Evolutionary conservation across 2,113 vertebrate genomes (phyloP).

Genomic region (Casuarius casuarius): DNA sequence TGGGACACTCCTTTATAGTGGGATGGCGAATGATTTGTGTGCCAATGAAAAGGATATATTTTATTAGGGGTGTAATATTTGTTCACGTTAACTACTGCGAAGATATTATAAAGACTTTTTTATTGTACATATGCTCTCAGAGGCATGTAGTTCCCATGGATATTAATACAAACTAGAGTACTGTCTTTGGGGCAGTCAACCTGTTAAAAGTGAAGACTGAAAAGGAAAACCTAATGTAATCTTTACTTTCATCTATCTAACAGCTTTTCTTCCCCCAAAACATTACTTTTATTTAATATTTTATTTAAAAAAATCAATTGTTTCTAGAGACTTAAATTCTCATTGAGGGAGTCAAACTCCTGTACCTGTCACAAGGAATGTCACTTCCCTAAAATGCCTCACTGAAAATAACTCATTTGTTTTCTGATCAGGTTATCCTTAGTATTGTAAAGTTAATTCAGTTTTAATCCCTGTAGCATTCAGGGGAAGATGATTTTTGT

Average conservation of each 20-base stretch:
- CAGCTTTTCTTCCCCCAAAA: background rate
- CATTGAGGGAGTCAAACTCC: background rate
- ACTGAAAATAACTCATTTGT: background rate
- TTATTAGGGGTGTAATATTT: conserved; percentile 75
- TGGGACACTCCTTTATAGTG: conserved; percentile 58
- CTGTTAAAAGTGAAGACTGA: background rate
- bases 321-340: background rate
- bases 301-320: background rate
- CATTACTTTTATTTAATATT: background rate
- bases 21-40: conserved; percentile 70
- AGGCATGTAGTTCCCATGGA: background rate
- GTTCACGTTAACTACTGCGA: conserved; percentile 62
- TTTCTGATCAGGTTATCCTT: background rate
- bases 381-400: background rate
- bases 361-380: background rate
- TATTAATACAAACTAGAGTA: background rate
- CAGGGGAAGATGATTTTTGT: background rate
- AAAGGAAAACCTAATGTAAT: background rate
- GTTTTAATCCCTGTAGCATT: background rate
- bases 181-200: background rate
- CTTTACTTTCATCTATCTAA: background rate
- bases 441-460: background rate
- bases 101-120: conserved; percentile 61
- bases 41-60: conserved; percentile 72
- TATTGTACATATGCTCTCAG: conserved; percentile 58